A percentile compares a stretch with the other conserved stretches of the same genome.
phyloP scores from a whole-genome alignment of 2,888 invertebrate species.

The Drosophila affinis region DNA sequence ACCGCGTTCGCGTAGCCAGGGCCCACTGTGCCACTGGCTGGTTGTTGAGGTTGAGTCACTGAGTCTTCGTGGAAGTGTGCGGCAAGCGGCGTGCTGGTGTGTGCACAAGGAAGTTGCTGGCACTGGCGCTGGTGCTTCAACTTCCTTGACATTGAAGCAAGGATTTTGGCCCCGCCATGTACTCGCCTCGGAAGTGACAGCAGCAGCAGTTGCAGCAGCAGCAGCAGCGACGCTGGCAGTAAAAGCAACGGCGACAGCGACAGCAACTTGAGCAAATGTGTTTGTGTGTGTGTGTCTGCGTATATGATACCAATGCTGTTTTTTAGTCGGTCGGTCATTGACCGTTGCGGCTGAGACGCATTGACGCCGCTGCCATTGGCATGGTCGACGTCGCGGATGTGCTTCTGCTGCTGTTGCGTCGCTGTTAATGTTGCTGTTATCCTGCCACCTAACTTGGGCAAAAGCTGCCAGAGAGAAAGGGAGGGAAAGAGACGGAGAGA shows the following conservation, averaged over 20 bases:
- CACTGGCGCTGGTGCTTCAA: conserved; percentile 48
- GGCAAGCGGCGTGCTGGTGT: neutral
- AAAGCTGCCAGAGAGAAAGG: conserved; percentile 20
- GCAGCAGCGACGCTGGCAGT: conserved; percentile 12
- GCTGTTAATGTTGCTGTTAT: conserved; percentile 36
- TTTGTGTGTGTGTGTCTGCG: conserved; percentile 19
- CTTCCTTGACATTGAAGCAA: conserved; percentile 77
- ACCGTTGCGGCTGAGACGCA: conserved; percentile 80
- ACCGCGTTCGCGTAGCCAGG: neutral
- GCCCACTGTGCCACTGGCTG: neutral
- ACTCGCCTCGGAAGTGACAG: conserved; percentile 63
- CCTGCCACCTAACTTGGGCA: conserved; percentile 52
- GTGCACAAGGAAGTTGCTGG: conserved; percentile 67
- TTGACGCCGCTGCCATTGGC: conserved; percentile 76
- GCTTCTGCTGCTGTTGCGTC: conserved; percentile 27
- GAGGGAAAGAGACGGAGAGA: conserved; percentile 15
- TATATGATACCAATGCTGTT: conserved; percentile 47
- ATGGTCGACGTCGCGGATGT: conserved; percentile 53
- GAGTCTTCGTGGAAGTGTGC: neutral
- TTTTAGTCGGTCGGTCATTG: conserved; percentile 83
- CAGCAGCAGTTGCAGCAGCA: conserved; percentile 50
- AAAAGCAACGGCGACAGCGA: conserved; percentile 26
- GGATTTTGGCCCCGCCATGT: conserved; percentile 64
- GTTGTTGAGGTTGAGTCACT: neutral
- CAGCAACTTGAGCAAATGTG: conserved; percentile 13